Evolutionary conservation across 2,888 invertebrate genomes (phyloP).

Genomic region (Agriopis leucophaearia): DNA sequence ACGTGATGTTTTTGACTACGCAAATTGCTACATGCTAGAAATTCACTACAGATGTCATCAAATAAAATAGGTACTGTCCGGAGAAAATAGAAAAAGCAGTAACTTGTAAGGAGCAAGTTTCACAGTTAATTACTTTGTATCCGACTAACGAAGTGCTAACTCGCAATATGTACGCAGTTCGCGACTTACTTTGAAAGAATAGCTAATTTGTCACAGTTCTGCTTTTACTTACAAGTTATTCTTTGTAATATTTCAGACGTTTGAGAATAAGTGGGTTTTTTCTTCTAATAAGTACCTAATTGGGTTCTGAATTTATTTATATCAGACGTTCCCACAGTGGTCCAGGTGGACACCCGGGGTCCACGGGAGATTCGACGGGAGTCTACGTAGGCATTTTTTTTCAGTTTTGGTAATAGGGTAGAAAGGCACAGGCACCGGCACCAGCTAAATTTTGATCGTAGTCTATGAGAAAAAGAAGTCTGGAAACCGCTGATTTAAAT

Average conservation of each 20-base stretch:
- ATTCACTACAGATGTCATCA: no score
- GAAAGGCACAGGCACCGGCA: no score
- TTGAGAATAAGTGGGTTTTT: neutral
- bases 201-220: slow-evolving; percentile 17
- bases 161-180: slow-evolving; percentile 63
- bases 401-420: no score
- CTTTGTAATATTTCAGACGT: slow-evolving; percentile 6
- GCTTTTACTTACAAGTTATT: slow-evolving; percentile 2
- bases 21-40: no score
- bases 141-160: slow-evolving; percentile 75
- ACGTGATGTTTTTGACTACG: no score
- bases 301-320: neutral
- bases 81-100: slow-evolving; percentile 9
- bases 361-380: no score
- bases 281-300: slow-evolving; percentile 1
- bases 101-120: slow-evolving; percentile 65
- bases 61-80: slow-evolving; percentile 10
- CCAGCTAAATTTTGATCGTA: no score
- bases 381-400: no score
- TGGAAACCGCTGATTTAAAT: no score
- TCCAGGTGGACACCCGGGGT: no score
- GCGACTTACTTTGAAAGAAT: slow-evolving; percentile 49
- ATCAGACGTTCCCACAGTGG: no score
- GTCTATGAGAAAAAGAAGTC: no score
- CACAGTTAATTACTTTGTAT: slow-evolving; percentile 77